Evolutionary conservation across 2,797 vertebrate genomes (phyloP), one percentile per base, ranked within the genome.

Genomic region (Phrynocephalus vlangalii): DNA sequence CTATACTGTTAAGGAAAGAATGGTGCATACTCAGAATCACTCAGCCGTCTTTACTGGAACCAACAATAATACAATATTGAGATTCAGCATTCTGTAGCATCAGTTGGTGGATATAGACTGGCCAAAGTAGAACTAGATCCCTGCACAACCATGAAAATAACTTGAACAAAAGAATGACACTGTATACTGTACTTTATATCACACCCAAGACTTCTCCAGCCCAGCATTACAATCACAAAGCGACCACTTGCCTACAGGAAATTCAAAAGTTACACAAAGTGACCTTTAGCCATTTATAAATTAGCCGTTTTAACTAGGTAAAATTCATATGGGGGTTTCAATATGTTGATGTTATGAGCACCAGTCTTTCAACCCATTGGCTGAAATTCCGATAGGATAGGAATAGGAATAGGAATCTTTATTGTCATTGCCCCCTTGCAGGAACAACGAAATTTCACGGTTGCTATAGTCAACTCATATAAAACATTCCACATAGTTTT

Each of bases 221-320:
- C 52, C 11, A 11, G 52, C 52, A 52, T 52, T 52, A 52, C 11
- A 52, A 8, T 52, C 52, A 52, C 13, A 18, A 63, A 63, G 11
- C 16, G 60, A 63, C 16, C 52, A 52, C 8, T 52, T 52, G 52
- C 52, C 52, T 63, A 63, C 16, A 63, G 60, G 60, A 13, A 63
- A 16, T 16, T 63, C 60, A 63, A 63, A 3, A 63, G 16, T 63
- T 63, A 18, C 60, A 52, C 15, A 11, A 94, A 92, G 88, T 94
- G 92, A 90, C 91, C 86, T 90, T 94, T 91, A 93, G 93, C 92
- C 91, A 93, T 87, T 91, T 91, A 86, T 93, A 92, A 89, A 94
- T 94, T 83, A 92, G 84, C 88, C 93, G 89, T 94, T 94, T 92
- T 95, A 94, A 90, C 92, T 94, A 94, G 91, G 94, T 91, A 92